Conservation (phyloP, 2,888 invertebrate species). For the Lasius fuliginosus region DNA sequence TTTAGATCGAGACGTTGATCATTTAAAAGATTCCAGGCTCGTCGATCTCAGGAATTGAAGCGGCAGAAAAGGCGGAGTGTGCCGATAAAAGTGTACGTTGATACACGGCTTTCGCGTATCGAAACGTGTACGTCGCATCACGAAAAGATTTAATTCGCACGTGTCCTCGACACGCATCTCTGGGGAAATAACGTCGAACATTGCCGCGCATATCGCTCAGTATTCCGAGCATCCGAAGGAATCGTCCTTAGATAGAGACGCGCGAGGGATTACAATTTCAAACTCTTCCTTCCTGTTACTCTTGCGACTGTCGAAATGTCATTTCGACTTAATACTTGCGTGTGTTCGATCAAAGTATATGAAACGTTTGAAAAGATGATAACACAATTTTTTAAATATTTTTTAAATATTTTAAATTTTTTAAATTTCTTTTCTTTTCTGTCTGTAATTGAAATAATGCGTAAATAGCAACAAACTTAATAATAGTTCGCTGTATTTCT, state of each 20-base stretch:
- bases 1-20: background rate
- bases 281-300: background rate
- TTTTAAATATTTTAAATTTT: background rate
- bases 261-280: constrained; percentile 36
- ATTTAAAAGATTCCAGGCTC: constrained; percentile 16
- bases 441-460: background rate
- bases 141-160: constrained; percentile 53
- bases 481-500: background rate
- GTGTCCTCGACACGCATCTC: constrained; percentile 46
- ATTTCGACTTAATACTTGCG: background rate
- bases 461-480: background rate
- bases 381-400: background rate
- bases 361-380: background rate
- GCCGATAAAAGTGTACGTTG: constrained; percentile 3
- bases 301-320: background rate
- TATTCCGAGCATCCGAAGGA: constrained; percentile 37
- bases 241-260: constrained; percentile 31
- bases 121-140: constrained; percentile 13
- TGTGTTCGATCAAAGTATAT: background rate
- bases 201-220: constrained; percentile 43
- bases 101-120: background rate
- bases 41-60: constrained; percentile 23
- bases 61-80: background rate
- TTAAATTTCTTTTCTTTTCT: background rate
- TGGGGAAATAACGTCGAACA: constrained; percentile 47